Conservation (phyloP, 2,888 invertebrate genomes). For the Masnerella sp. region DNA sequence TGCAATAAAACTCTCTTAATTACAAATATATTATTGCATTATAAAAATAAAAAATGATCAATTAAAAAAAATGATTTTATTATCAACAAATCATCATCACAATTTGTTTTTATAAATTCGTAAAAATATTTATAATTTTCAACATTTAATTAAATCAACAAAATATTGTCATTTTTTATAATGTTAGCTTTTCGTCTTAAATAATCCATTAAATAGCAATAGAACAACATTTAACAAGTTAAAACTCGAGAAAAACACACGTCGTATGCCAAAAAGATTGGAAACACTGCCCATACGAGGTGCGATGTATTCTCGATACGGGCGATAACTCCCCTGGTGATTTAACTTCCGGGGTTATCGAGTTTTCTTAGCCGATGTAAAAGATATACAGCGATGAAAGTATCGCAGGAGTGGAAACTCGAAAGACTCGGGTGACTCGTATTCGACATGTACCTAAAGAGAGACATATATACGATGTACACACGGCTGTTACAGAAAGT, state of each 20-base stretch:
- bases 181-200: no score
- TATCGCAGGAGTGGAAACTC: constrained; percentile 54
- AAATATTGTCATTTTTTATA: no score
- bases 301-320: constrained; percentile 58
- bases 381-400: constrained; percentile 61
- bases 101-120: no score
- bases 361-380: constrained; percentile 64
- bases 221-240: constrained; percentile 1
- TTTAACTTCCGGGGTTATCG: constrained; percentile 63
- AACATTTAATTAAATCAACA: no score
- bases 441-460: constrained; percentile 50
- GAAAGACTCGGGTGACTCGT: constrained; percentile 53
- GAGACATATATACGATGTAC: constrained; percentile 46
- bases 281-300: constrained; percentile 48
- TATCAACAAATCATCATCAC: no score
- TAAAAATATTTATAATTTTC: constrained; percentile 1
- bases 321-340: constrained; percentile 61
- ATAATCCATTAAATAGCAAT: no score
- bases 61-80: no score
- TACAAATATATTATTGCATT: no score
- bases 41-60: no score
- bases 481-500: constrained; percentile 43
- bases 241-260: constrained; percentile 32
- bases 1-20: no score
- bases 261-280: constrained; percentile 37